phyloP scores from a whole-genome alignment of 1,140 invertebrate genomes.

The Nephotettix cincticeps region DNA sequence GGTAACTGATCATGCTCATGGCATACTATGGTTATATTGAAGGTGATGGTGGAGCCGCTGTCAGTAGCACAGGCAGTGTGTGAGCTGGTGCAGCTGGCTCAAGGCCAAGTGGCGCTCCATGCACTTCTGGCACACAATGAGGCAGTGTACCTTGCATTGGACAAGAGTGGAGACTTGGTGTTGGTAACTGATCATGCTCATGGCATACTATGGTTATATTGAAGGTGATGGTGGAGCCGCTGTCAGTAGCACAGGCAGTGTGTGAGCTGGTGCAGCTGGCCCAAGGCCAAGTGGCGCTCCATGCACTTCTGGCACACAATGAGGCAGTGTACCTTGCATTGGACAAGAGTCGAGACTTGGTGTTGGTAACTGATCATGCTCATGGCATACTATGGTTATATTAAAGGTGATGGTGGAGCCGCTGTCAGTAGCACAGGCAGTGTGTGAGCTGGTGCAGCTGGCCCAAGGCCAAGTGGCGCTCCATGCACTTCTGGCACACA shows the following conservation, averaged over 20 bases:
- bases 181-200: constrained; percentile 83
- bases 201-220: constrained; percentile 69
- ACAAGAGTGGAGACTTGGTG: constrained; percentile 81
- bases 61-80: constrained; percentile 48
- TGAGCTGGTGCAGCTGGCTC: constrained; percentile 69
- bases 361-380: constrained; percentile 83
- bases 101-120: constrained; percentile 62
- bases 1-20: constrained; percentile 79
- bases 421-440: constrained; percentile 30
- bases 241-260: constrained; percentile 39
- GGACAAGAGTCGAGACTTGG: constrained; percentile 79
- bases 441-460: constrained; percentile 71
- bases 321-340: constrained; percentile 81
- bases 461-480: constrained; percentile 64
- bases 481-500: constrained; percentile 56
- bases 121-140: constrained; percentile 60
- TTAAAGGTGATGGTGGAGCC: constrained; percentile 28
- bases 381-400: constrained; percentile 79
- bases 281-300: constrained; percentile 61
- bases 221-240: constrained; percentile 24
- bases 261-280: constrained; percentile 73
- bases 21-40: no score
- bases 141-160: constrained; percentile 80
- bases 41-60: constrained; percentile 25
- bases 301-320: constrained; percentile 57